These are phyloP conservation scores for Electrophaes corylata DNA, from an alignment of 2,888 invertebrate species.

Conservation along the genomic window DNA sequence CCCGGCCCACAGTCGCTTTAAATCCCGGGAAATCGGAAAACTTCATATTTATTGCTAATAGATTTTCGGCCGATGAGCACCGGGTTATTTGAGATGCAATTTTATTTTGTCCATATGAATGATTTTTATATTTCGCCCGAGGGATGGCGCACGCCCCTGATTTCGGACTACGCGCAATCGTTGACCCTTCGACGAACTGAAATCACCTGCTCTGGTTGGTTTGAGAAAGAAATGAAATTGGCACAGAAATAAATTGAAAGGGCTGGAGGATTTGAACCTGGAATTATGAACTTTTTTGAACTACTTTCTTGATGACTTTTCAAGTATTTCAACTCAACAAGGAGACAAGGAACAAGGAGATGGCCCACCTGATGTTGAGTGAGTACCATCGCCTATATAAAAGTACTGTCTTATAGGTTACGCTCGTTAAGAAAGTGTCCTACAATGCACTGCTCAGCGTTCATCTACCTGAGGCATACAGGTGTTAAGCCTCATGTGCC, in stretches of 20 bases:
- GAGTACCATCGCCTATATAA: too few species aligned
- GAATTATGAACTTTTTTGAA: too few species aligned
- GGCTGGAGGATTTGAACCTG: neutral
- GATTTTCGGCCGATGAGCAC: conserved; percentile 81
- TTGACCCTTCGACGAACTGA: conserved; percentile 55
- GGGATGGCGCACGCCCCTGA: conserved; percentile 61
- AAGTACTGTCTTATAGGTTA: too few species aligned
- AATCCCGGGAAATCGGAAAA: conserved; percentile 83
- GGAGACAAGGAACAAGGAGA: too few species aligned
- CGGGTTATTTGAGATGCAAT: conserved; percentile 83
- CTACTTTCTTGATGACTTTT: too few species aligned
- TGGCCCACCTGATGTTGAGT: too few species aligned
- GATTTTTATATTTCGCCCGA: conserved; percentile 81
- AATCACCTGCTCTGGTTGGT: conserved; percentile 55
- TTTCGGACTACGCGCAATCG: conserved; percentile 68
- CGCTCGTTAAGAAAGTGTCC: too few species aligned
- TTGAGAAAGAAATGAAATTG: conserved; percentile 50
- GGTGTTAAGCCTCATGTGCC: too few species aligned
- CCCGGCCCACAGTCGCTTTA: conserved; percentile 64
- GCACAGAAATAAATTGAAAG: conserved; percentile 22
- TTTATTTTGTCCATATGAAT: conserved; percentile 84
- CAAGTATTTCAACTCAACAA: too few species aligned
- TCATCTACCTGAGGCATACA: too few species aligned
- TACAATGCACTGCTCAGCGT: too few species aligned
- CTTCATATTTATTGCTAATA: conserved; percentile 85